Evolutionary conservation across 2,888 invertebrate genomes (phyloP).

Genomic region (Norana najaformis): DNA sequence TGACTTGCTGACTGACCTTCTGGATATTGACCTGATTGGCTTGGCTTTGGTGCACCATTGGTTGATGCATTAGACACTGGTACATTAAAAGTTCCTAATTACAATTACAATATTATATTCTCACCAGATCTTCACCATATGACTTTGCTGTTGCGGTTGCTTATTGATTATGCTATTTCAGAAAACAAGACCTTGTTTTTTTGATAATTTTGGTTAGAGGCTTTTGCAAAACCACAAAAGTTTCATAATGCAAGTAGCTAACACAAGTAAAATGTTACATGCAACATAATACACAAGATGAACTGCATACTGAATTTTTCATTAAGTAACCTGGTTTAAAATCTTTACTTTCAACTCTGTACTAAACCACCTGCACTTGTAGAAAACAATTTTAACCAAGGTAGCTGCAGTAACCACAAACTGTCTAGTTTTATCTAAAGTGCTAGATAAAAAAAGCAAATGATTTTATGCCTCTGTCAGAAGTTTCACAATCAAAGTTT

Average conservation of each 20-base stretch:
- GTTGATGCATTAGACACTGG: no score
- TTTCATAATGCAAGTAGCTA: neutral
- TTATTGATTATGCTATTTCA: neutral
- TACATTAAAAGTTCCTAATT: no score
- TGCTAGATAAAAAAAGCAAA: neutral
- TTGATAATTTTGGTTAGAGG: neutral
- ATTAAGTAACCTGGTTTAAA: neutral
- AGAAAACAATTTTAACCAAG: no score
- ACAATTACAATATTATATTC: no score
- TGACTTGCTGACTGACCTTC: no score
- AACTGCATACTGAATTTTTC: neutral
- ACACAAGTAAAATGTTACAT: constrained; percentile 1
- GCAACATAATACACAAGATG: neutral
- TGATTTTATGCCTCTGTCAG: no score
- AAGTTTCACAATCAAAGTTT: no score
- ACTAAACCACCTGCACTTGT: no score
- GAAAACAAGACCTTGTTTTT: neutral
- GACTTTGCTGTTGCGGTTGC: neutral
- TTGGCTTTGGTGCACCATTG: no score
- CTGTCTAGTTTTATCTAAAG: neutral
- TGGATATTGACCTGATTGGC: no score
- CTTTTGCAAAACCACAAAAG: neutral
- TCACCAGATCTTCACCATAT: neutral
- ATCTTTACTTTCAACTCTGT: neutral
- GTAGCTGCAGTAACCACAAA: neutral